These are phyloP conservation scores for Anas capensis DNA, from an alignment of 2,797 vertebrate species.

Conservation along the genomic window DNA sequence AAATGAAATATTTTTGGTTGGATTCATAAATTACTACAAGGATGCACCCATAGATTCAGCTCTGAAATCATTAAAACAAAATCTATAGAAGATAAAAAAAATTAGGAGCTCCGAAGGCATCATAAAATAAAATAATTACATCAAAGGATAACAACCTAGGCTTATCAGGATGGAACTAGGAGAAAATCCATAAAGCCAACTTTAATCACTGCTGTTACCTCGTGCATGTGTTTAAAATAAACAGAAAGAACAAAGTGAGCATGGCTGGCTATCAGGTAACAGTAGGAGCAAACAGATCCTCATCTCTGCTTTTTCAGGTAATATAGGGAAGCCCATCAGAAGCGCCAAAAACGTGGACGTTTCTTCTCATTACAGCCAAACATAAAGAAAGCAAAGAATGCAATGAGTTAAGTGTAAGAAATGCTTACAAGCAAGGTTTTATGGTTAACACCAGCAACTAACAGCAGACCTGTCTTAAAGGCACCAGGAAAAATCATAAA, in stretches of 20 bases:
- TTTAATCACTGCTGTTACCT: neutral
- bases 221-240: neutral
- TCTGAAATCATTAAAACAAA: neutral
- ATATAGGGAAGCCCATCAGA: neutral
- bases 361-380: neutral
- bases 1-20: neutral
- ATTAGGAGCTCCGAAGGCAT: neutral
- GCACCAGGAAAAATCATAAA: neutral
- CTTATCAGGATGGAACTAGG: neutral
- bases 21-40: neutral
- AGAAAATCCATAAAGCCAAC: neutral
- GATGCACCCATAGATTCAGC: neutral
- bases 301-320: neutral
- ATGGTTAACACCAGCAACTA: neutral
- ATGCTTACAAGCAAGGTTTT: neutral
- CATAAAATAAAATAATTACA: constrained; percentile 15
- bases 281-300: neutral
- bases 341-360: neutral
- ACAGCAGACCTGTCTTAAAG: neutral
- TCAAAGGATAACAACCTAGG: neutral
- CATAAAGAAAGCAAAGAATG: neutral
- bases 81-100: neutral
- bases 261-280: neutral
- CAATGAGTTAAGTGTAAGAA: neutral
- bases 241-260: neutral